Evolutionary conservation across 1,140 invertebrate genomes (phyloP).

Genomic region (Pinna nobilis): DNA sequence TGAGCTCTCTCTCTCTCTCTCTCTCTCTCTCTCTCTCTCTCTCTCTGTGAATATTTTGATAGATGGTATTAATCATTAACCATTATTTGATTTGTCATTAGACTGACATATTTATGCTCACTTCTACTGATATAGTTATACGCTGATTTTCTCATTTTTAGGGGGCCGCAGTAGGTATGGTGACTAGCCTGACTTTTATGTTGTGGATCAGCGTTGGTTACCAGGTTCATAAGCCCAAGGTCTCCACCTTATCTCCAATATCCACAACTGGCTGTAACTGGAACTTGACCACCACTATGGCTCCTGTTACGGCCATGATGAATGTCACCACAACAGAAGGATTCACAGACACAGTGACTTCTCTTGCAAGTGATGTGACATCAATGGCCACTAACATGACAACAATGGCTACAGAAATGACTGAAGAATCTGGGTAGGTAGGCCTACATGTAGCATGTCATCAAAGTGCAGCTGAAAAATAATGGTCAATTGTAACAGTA

Average conservation of each 20-base stretch:
- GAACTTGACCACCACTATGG: conserved; percentile 47
- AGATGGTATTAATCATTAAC: too few relatives aligned
- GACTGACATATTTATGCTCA: too few relatives aligned
- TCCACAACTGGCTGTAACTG: conserved; percentile 63
- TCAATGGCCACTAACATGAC: conserved; percentile 8
- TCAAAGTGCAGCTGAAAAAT: too few relatives aligned
- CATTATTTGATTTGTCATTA: too few relatives aligned
- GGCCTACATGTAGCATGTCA: neutral
- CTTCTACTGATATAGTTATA: too few relatives aligned
- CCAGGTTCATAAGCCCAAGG: conserved; percentile 83
- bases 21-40: too few relatives aligned
- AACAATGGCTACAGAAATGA: conserved; percentile 4
- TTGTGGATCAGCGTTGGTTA: conserved; percentile 90
- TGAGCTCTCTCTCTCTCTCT: too few relatives aligned
- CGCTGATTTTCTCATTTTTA: conserved; percentile 72
- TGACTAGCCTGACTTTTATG: conserved; percentile 82
- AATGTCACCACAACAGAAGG: too few relatives aligned
- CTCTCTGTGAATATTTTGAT: too few relatives aligned
- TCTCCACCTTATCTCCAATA: conserved; percentile 76
- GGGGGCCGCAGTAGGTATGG: conserved; percentile 85
- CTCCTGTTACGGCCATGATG: conserved; percentile 13
- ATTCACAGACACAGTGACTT: too few relatives aligned
- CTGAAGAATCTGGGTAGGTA: conserved; percentile 3
- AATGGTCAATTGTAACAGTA: too few relatives aligned
- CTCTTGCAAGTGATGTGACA: neutral